Evolutionary conservation across 1,140 invertebrate genomes (phyloP).

Genomic region (Meteorus sp.): DNA sequence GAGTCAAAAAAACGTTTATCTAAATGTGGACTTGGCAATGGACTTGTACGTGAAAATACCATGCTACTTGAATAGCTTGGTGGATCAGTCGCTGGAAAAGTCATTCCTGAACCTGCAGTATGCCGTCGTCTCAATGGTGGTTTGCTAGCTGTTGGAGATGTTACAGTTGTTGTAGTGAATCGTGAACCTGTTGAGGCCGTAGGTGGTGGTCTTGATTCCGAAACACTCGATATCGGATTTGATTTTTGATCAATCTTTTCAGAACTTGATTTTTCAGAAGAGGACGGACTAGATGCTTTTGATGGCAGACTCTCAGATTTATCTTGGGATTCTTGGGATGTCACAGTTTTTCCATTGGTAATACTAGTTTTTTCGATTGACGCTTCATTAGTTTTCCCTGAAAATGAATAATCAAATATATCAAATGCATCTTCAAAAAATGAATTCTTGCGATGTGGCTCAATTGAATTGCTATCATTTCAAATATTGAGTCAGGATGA

Average conservation of each 20-base stretch:
- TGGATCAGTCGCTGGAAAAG: conserved; percentile 55
- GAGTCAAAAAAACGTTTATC: conserved; percentile 80
- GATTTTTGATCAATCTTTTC: conserved; percentile 55
- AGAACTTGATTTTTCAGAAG: conserved; percentile 57
- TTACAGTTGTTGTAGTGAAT: conserved; percentile 49
- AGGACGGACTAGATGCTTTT: conserved; percentile 58
- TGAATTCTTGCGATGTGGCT: too few relatives aligned
- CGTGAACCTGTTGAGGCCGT: conserved; percentile 35
- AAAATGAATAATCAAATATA: conserved; percentile 3
- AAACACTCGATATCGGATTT: conserved; percentile 45
- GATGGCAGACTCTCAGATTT: conserved; percentile 47
- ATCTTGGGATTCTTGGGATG: conserved; percentile 40
- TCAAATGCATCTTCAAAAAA: too few relatives aligned
- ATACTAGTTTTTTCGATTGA: background rate
- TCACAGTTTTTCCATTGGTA: background rate
- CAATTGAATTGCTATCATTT: too few relatives aligned
- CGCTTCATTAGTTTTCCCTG: conserved; percentile 31
- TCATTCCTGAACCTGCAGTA: conserved; percentile 54
- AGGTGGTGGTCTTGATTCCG: conserved; percentile 38
- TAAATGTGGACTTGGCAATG: conserved; percentile 68
- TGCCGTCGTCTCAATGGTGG: conserved; percentile 50
- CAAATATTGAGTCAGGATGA: too few relatives aligned
- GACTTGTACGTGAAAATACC: conserved; percentile 56
- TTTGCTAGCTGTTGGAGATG: conserved; percentile 52
- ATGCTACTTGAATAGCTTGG: conserved; percentile 55